Conservation (phyloP, 2,888 invertebrate species). For the Portevinia maculata region DNA sequence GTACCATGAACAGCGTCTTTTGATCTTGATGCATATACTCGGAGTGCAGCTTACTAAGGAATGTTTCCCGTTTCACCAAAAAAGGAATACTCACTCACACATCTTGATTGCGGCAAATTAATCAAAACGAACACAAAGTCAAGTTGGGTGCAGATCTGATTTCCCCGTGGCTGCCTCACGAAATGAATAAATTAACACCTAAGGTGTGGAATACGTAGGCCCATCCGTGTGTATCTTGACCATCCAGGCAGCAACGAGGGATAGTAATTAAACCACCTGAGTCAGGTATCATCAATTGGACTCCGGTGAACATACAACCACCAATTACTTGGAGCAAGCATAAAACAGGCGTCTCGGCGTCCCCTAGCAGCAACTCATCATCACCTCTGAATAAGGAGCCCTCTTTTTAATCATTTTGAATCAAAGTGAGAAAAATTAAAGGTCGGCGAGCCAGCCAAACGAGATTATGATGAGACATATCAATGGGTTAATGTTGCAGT, state of each 20-base stretch:
- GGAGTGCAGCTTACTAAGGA: slow-evolving; percentile 24
- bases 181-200: slow-evolving; percentile 73
- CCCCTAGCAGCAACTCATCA: slow-evolving; percentile 41
- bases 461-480: slow-evolving; percentile 52
- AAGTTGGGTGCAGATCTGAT: slow-evolving; percentile 44
- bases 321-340: slow-evolving; percentile 45
- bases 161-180: slow-evolving; percentile 58
- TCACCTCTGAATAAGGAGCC: slow-evolving; percentile 56
- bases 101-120: slow-evolving; percentile 74
- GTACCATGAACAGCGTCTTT: slow-evolving; percentile 38
- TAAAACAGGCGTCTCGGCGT: slow-evolving; percentile 21
- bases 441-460: slow-evolving; percentile 36
- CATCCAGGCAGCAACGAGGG: slow-evolving; percentile 8
- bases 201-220: slow-evolving; percentile 59
- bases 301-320: slow-evolving; percentile 54
- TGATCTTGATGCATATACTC: slow-evolving; percentile 58
- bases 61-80: slow-evolving; percentile 44
- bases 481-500: slow-evolving; percentile 59
- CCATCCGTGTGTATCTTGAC: slow-evolving; percentile 28
- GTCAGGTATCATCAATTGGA: slow-evolving; percentile 69
- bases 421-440: slow-evolving; percentile 68
- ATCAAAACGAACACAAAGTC: slow-evolving; percentile 70
- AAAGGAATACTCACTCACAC: slow-evolving; percentile 54
- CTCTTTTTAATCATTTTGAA: slow-evolving; percentile 68
- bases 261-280: slow-evolving; percentile 70